A percentile compares a stretch with the other conserved stretches of the same genome.
These are phyloP conservation scores for Catalaphyllia jardinei DNA, from an alignment of 64 coral and sea anemone genomes.

Conservation along the genomic window DNA sequence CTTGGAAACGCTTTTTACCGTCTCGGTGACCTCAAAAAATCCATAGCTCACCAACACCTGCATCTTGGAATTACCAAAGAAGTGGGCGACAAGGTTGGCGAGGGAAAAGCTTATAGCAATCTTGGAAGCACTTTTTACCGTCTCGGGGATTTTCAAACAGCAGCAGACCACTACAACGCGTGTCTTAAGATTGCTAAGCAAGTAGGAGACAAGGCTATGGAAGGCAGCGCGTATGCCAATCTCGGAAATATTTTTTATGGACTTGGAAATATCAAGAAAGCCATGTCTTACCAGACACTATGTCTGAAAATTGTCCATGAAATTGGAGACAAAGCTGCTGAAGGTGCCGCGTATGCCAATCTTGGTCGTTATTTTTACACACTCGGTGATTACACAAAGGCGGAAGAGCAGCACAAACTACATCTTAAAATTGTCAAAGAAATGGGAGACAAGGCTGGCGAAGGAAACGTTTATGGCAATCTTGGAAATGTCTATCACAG, in stretches of 20 bases:
- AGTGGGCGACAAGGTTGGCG: too few species aligned
- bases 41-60: not conserved
- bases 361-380: too few species aligned
- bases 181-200: not conserved
- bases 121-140: too few species aligned
- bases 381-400: not conserved
- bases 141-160: not conserved
- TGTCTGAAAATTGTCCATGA: not conserved
- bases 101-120: too few species aligned
- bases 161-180: not conserved
- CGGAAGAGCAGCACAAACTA: not conserved
- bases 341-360: not conserved
- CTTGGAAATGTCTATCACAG: too few species aligned
- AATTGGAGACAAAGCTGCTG: not conserved
- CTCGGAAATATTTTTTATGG: not conserved
- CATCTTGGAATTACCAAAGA: not conserved
- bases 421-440: not conserved
- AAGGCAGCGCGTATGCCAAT: not conserved
- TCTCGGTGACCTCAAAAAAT: not conserved
- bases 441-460: too few species aligned
- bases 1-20: not conserved
- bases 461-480: too few species aligned
- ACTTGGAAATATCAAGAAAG: not conserved
- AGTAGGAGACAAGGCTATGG: not conserved
- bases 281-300: not conserved